A percentile compares a stretch with the other conserved stretches of the same genome.
Evolutionary conservation across 1,140 invertebrate species (phyloP).

Genomic region (Meteorus sp.): DNA sequence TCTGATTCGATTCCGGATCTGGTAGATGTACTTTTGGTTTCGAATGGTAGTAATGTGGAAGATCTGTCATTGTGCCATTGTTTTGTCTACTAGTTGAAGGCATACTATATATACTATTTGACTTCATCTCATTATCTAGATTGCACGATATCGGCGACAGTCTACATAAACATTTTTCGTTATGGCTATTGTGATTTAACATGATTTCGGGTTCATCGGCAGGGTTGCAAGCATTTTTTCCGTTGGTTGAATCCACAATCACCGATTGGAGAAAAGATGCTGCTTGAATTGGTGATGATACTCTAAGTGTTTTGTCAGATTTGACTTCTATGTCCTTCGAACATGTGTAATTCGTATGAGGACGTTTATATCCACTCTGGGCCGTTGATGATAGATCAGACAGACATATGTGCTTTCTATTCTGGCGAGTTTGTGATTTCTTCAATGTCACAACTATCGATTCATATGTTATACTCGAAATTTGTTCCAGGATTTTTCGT

Average conservation of each 20-base stretch:
- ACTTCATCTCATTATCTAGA: too few species aligned
- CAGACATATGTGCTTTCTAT: constrained; percentile 30
- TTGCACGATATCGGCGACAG: too few species aligned
- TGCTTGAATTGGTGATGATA: neutral
- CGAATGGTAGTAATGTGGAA: too few species aligned
- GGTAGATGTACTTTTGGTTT: too few species aligned
- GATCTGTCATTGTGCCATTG: constrained; percentile 1
- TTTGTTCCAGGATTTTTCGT: constrained; percentile 25
- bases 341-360: too few species aligned
- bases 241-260: neutral
- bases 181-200: too few species aligned
- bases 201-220: neutral
- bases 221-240: neutral
- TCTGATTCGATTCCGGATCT: too few species aligned
- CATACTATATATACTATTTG: too few species aligned
- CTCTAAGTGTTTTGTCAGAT: too few species aligned
- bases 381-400: constrained; percentile 39
- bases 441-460: constrained; percentile 23
- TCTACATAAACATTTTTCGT: too few species aligned
- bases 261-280: constrained; percentile 1
- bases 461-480: constrained; percentile 19
- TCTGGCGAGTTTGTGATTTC: constrained; percentile 20
- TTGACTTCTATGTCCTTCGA: too few species aligned
- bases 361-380: too few species aligned
- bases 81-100: constrained; percentile 10